Conservation (phyloP, 2,888 invertebrate species). For the Melinopterus prodromus region DNA sequence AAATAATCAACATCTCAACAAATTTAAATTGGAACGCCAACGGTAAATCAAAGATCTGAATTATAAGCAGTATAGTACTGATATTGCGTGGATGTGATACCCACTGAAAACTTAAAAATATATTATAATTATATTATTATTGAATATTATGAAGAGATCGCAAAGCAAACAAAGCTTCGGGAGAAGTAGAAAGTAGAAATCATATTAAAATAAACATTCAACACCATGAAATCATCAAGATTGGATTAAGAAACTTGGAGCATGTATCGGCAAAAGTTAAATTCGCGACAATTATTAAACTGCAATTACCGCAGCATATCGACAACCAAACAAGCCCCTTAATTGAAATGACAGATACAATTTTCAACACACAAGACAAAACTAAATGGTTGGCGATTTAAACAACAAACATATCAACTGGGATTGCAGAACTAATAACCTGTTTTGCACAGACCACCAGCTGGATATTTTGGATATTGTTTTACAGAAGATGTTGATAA, state of each 20-base stretch:
- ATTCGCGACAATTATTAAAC: background rate
- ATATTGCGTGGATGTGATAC: constrained; percentile 31
- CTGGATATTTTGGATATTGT: no score
- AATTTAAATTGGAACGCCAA: constrained; percentile 22
- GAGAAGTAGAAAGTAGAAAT: constrained; percentile 33
- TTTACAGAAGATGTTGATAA: no score
- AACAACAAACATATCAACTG: constrained; percentile 21
- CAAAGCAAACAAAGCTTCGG: constrained; percentile 28
- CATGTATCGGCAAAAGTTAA: background rate
- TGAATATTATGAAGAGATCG: constrained; percentile 24
- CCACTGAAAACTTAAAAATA: constrained; percentile 30
- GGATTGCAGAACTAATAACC: constrained; percentile 27
- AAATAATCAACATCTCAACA: constrained; percentile 6
- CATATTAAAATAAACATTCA: constrained; percentile 16
- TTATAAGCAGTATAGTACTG: constrained; percentile 31
- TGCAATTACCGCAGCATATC: no score
- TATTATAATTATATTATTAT: no score
- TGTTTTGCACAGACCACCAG: background rate
- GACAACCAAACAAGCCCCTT: constrained; percentile 13
- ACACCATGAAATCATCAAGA: background rate
- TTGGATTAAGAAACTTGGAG: background rate
- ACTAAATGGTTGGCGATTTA: background rate
- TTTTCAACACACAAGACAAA: background rate
- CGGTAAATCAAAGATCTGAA: constrained; percentile 23
- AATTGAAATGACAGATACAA: background rate